These are phyloP conservation scores for Hirundichthys speculiger DNA, from an alignment of 2,113 vertebrate species.

Conservation along the genomic window DNA sequence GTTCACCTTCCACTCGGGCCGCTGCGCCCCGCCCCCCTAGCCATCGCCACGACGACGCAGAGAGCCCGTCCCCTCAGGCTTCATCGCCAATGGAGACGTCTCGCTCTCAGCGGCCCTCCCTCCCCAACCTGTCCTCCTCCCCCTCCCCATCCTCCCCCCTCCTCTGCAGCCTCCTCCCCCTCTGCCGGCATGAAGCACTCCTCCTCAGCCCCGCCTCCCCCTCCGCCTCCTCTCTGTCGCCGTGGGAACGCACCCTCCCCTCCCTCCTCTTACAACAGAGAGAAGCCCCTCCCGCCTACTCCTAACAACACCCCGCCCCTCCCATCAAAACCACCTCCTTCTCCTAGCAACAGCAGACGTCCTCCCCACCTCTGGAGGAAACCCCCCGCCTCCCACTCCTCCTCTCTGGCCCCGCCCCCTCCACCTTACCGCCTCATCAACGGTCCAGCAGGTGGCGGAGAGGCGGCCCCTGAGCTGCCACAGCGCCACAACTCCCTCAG, in stretches of 20 bases:
- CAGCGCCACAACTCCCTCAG: constrained; percentile 93
- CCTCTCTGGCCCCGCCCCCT: constrained; percentile 84
- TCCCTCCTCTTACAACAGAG: constrained; percentile 80
- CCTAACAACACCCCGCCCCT: constrained; percentile 75
- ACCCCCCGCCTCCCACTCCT: too few species aligned
- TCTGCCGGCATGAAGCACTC: constrained; percentile 87
- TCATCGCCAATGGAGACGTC: constrained; percentile 85
- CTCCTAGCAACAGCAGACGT: constrained; percentile 82
- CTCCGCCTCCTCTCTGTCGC: constrained; percentile 81
- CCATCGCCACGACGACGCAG: constrained; percentile 81
- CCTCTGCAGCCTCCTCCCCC: constrained; percentile 83
- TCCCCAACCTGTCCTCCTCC: constrained; percentile 85
- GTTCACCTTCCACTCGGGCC: constrained; percentile 80
- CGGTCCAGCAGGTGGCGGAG: constrained; percentile 80
- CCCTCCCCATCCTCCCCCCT: constrained; percentile 83
- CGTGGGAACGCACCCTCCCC: constrained; percentile 82
- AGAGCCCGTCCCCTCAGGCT: constrained; percentile 67
- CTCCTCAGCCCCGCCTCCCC: constrained; percentile 82
- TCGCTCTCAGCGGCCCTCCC: constrained; percentile 85
- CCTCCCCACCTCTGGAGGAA: constrained; percentile 67
- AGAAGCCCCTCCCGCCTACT: constrained; percentile 80
- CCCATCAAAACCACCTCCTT: constrained; percentile 86
- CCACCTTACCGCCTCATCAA: constrained; percentile 88
- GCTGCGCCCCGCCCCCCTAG: constrained; percentile 84
- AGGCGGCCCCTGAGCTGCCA: constrained; percentile 87